Percentiles rank a stretch among this genome's conserved stretches.
phyloP scores from a whole-genome alignment of 2,113 vertebrate species.

The Kryptolebias marmoratus region DNA sequence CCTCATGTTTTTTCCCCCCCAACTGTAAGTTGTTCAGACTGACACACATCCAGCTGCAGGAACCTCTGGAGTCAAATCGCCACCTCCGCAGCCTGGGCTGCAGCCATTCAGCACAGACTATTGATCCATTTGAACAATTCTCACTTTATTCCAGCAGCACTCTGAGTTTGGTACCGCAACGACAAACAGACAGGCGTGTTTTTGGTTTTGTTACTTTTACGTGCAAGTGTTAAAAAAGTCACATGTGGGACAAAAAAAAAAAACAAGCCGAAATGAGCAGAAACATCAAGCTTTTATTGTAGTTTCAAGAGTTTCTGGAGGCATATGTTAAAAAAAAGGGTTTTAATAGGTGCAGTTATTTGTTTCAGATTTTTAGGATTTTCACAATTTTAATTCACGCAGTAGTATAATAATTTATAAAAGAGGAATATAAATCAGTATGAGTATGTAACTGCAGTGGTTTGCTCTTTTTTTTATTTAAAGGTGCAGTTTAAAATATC shows the following conservation, averaged over 20 bases:
- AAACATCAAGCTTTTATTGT: slow-evolving; percentile 26
- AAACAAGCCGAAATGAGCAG: not conserved
- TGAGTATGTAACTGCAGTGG: slow-evolving; percentile 7
- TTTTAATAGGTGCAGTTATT: slow-evolving; percentile 22
- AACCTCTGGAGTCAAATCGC: slow-evolving; percentile 46
- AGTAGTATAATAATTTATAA: slow-evolving; percentile 38
- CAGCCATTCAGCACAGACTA: slow-evolving; percentile 65
- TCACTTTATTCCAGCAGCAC: not conserved
- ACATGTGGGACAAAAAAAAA: not conserved
- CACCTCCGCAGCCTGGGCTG: slow-evolving; percentile 33
- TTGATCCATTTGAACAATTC: slow-evolving; percentile 56
- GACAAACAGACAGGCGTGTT: not conserved
- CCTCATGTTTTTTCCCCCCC: slow-evolving; percentile 79
- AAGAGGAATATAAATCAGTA: slow-evolving; percentile 4
- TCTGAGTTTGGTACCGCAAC: not conserved
- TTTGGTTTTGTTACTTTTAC: not conserved
- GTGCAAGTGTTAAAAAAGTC: not conserved
- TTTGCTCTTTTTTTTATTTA: not conserved
- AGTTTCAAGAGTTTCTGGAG: not conserved
- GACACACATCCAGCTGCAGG: slow-evolving; percentile 25
- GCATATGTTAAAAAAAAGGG: not conserved
- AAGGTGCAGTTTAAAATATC: slow-evolving; percentile 46
- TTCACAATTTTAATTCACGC: slow-evolving; percentile 31
- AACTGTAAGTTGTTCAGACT: slow-evolving; percentile 49
- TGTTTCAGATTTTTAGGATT: slow-evolving; percentile 1